phyloP scores from a whole-genome alignment of 2,797 vertebrate species.

The Pipistrellus pipistrellus region DNA sequence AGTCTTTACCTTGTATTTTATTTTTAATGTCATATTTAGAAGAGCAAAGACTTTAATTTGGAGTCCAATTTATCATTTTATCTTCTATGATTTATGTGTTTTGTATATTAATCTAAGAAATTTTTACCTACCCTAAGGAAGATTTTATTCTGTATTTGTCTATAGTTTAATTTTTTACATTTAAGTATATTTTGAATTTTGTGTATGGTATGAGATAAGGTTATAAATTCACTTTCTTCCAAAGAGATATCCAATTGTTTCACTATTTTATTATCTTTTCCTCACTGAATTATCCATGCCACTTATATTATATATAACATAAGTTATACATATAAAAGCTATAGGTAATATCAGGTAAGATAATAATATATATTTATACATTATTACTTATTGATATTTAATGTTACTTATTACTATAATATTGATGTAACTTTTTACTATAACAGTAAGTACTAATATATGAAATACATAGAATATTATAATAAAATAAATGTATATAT shows the following conservation, averaged over 20 bases:
- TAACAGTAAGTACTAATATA: not conserved
- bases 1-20: not conserved
- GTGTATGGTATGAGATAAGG: not conserved
- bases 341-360: not conserved
- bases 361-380: not conserved
- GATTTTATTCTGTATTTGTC: conserved; percentile 20
- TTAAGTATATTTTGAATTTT: conserved; percentile 11
- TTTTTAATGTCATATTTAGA: not conserved
- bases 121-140: not conserved
- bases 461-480: not conserved
- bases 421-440: not conserved
- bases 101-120: conserved; percentile 31
- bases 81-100: not conserved
- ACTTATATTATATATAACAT: not conserved
- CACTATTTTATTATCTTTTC: not conserved
- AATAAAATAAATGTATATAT: not conserved
- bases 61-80: not conserved
- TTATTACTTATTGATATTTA: not conserved
- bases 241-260: conserved; percentile 23
- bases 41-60: conserved; percentile 11
- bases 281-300: not conserved
- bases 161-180: conserved; percentile 26
- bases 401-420: not conserved
- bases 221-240: conserved; percentile 41
- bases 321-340: not conserved